Evolutionary conservation across 2,888 invertebrate species (phyloP).

Genomic region (Anthoptus insignis): DNA sequence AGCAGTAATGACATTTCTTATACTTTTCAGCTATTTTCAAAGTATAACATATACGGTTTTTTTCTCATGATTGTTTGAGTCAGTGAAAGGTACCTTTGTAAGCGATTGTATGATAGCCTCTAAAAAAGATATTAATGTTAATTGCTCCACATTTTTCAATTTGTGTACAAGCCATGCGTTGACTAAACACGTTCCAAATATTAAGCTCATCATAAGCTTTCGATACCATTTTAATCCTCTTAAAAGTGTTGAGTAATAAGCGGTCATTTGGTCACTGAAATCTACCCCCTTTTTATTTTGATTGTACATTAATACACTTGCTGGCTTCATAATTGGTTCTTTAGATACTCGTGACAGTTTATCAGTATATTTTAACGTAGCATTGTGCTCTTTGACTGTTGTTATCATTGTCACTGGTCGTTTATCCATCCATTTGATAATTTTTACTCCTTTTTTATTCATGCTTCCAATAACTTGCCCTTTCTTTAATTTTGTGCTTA

Average conservation of each 20-base stretch:
- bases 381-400: too few relatives aligned
- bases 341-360: too few relatives aligned
- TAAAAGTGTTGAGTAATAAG: constrained; percentile 33
- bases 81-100: too few relatives aligned
- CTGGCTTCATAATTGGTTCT: too few relatives aligned
- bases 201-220: background rate
- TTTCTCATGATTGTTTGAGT: background rate
- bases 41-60: constrained; percentile 5
- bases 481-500: too few relatives aligned
- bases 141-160: too few relatives aligned
- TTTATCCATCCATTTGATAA: constrained; percentile 49
- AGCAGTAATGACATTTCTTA: background rate
- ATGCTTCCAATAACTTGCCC: constrained; percentile 39
- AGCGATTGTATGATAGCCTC: too few relatives aligned
- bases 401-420: too few relatives aligned
- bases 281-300: constrained; percentile 37
- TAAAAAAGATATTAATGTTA: too few relatives aligned
- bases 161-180: background rate
- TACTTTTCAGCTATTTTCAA: background rate
- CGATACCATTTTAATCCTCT: background rate
- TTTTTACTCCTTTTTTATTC: constrained; percentile 48
- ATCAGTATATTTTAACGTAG: too few relatives aligned
- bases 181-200: background rate
- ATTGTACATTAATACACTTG: too few relatives aligned
- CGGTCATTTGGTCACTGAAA: constrained; percentile 41